phyloP scores from a whole-genome alignment of 2,888 invertebrate species.

The Drosophila prolongata region DNA sequence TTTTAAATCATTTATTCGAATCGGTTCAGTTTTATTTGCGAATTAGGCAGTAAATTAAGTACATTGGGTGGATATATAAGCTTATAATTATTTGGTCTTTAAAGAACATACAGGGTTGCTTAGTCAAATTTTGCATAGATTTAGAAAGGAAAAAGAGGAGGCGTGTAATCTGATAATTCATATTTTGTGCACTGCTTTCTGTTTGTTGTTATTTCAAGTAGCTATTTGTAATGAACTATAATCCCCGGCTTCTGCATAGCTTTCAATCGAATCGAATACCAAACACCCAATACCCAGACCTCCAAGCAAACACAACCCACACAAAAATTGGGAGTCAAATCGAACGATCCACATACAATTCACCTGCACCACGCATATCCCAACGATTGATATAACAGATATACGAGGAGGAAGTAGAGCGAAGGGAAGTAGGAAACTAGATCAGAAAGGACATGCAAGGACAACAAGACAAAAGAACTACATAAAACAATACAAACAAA shows the following conservation, averaged over 20 bases:
- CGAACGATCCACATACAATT: constrained; percentile 49
- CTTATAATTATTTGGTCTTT: constrained; percentile 55
- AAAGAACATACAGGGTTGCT: constrained; percentile 79
- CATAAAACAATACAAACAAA: constrained; percentile 41
- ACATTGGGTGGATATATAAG: constrained; percentile 58
- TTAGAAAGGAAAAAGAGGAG: constrained; percentile 25
- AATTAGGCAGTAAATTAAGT: constrained; percentile 31
- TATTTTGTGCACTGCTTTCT: constrained; percentile 48
- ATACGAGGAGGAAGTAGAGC: constrained; percentile 15
- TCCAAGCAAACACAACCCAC: constrained; percentile 25
- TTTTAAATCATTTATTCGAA: constrained; percentile 5
- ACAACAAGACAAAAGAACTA: constrained; percentile 28
- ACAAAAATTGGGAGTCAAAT: constrained; percentile 36
- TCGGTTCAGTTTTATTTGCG: constrained; percentile 26
- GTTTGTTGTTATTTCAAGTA: constrained; percentile 60
- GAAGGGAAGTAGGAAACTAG: constrained; percentile 15
- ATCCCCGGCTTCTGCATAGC: constrained; percentile 32
- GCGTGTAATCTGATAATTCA: constrained; percentile 21
- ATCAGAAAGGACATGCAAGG: constrained; percentile 14
- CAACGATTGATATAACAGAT: constrained; percentile 66
- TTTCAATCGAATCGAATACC: constrained; percentile 14
- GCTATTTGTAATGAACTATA: constrained; percentile 31
- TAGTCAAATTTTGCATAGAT: constrained; percentile 76
- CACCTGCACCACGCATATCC: constrained; percentile 80
- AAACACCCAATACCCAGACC: constrained; percentile 5